These are phyloP conservation scores for Tautogolabrus adspersus DNA, from an alignment of 2,113 vertebrate genomes.

Conservation along the genomic window DNA sequence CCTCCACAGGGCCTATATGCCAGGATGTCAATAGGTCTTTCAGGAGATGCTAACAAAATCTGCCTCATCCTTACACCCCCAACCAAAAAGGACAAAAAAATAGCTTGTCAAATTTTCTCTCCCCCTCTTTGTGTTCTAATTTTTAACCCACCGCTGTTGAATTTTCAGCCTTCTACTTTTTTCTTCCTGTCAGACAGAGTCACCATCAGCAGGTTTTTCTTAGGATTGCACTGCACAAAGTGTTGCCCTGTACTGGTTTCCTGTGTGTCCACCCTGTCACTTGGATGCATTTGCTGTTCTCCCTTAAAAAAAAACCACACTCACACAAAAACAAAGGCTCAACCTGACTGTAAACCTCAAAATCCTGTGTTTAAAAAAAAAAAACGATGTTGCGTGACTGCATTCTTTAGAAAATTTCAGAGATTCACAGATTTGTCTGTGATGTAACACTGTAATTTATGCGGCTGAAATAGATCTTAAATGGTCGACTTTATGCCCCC, in stretches of 20 bases:
- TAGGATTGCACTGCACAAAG: constrained; percentile 6
- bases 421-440: background rate
- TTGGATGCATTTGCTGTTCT: constrained; percentile 10
- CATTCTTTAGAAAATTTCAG: constrained; percentile 9
- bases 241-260: background rate
- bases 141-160: constrained; percentile 25
- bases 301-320: background rate
- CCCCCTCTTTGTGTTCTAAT: background rate
- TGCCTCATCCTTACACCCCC: constrained; percentile 25
- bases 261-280: constrained; percentile 32
- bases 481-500: constrained; percentile 42
- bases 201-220: constrained; percentile 57
- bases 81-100: constrained; percentile 33
- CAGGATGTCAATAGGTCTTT: constrained; percentile 63
- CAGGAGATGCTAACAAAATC: constrained; percentile 53
- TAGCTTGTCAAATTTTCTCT: constrained; percentile 29
- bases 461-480: constrained; percentile 26
- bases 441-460: constrained; percentile 23
- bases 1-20: constrained; percentile 41
- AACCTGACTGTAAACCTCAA: background rate
- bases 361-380: background rate
- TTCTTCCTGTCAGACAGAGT: constrained; percentile 60
- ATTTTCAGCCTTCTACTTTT: constrained; percentile 46
- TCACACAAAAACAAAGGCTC: background rate
- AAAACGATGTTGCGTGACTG: background rate